These are phyloP conservation scores for Fopius arisanus DNA, from an alignment of 1,140 invertebrate species.

Conservation along the genomic window DNA sequence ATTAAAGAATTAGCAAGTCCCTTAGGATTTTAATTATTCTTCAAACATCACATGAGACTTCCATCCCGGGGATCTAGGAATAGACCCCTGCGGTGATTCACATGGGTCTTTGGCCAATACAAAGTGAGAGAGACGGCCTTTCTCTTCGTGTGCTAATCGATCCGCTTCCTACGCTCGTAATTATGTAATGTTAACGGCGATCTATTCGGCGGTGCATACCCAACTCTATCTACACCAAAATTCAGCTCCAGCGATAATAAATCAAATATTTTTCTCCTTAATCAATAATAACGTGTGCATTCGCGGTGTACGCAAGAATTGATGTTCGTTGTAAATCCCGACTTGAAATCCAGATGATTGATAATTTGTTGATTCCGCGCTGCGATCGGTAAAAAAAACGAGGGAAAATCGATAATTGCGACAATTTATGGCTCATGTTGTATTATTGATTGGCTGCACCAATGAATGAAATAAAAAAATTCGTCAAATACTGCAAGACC, in stretches of 20 bases:
- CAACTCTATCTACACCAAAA: slow-evolving; percentile 8
- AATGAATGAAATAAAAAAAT: too few relatives aligned
- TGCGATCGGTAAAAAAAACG: background rate
- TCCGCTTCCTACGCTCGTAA: slow-evolving; percentile 65
- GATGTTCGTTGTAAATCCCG: background rate
- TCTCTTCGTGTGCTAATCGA: slow-evolving; percentile 66
- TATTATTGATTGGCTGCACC: too few relatives aligned
- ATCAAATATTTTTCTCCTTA: slow-evolving; percentile 11
- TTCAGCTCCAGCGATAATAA: slow-evolving; percentile 22
- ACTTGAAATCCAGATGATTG: background rate
- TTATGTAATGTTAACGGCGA: slow-evolving; percentile 53
- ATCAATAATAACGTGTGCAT: background rate
- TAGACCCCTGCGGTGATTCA: slow-evolving; percentile 60
- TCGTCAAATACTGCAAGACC: too few relatives aligned
- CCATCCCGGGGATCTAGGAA: slow-evolving; percentile 3
- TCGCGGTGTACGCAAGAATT: background rate
- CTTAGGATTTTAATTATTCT: background rate
- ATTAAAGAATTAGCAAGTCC: background rate
- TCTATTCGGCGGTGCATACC: slow-evolving; percentile 23
- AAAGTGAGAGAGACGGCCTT: slow-evolving; percentile 58
- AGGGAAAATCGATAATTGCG: background rate
- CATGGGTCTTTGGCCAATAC: slow-evolving; percentile 62
- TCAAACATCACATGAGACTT: background rate
- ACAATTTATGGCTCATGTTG: too few relatives aligned
- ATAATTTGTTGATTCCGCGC: background rate